Conservation (phyloP, 2,113 vertebrate species). For the Dasypus novemcinctus region DNA sequence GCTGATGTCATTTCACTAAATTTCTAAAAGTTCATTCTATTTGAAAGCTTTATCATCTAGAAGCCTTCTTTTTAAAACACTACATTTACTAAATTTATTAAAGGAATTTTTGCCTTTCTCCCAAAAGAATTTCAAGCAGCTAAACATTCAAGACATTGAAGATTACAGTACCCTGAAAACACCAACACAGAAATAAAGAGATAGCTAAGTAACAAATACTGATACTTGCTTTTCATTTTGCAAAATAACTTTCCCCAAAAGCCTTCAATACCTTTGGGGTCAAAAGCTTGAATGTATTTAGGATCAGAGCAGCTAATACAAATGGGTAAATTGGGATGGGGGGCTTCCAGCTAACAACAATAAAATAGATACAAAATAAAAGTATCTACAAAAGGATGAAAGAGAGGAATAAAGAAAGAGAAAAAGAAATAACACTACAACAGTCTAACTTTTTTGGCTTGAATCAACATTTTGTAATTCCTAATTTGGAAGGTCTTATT, state of each 20-base stretch:
- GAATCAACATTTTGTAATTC: neutral
- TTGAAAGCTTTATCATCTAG: constrained; percentile 14
- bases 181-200: neutral
- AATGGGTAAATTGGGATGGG: neutral
- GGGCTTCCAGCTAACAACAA: neutral
- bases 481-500: neutral
- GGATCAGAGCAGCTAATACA: neutral
- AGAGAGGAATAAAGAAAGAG: neutral
- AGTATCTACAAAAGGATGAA: neutral
- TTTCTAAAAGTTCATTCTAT: neutral
- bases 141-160: neutral
- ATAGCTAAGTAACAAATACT: neutral
- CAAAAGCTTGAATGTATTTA: neutral
- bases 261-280: neutral
- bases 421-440: neutral
- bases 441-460: neutral
- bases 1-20: neutral
- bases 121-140: neutral
- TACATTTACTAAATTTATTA: neutral
- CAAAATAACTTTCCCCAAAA: neutral
- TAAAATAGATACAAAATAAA: neutral
- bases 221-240: neutral
- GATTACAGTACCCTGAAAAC: neutral
- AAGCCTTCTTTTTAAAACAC: neutral
- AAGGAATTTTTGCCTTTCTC: neutral